These are phyloP conservation scores for Corythaeola cristata DNA, from an alignment of 2,113 vertebrate species.

Conservation along the genomic window DNA sequence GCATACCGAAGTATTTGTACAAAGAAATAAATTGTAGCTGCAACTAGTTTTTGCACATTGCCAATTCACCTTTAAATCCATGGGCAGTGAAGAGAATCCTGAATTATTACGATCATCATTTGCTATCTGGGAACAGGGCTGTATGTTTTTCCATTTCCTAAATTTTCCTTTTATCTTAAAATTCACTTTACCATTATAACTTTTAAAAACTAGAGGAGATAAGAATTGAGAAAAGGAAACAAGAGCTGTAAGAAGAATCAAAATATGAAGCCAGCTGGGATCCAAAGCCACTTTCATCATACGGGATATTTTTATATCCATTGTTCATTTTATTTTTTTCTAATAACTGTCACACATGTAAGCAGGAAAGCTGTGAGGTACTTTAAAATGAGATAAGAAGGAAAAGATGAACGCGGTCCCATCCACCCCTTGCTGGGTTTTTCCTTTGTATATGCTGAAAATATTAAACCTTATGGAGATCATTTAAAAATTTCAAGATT, in stretches of 20 bases:
- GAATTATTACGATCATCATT: not conserved
- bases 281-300: not conserved
- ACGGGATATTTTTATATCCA: not conserved
- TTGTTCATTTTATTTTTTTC: not conserved
- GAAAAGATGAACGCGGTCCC: not conserved
- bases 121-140: not conserved
- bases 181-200: not conserved
- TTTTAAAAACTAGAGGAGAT: not conserved
- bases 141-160: not conserved
- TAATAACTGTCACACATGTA: not conserved
- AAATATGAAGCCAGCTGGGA: not conserved
- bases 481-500: not conserved
- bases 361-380: not conserved
- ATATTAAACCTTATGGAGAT: not conserved
- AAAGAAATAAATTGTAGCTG: constrained; percentile 13
- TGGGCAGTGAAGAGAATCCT: not conserved
- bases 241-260: not conserved
- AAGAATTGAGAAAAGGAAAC: not conserved
- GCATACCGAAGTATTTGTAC: not conserved
- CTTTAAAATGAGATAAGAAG: not conserved
- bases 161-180: not conserved
- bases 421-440: not conserved
- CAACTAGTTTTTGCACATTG: not conserved
- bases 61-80: not conserved
- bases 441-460: not conserved